Conservation (phyloP, 2,888 invertebrate species). For the Amiota mariae region DNA sequence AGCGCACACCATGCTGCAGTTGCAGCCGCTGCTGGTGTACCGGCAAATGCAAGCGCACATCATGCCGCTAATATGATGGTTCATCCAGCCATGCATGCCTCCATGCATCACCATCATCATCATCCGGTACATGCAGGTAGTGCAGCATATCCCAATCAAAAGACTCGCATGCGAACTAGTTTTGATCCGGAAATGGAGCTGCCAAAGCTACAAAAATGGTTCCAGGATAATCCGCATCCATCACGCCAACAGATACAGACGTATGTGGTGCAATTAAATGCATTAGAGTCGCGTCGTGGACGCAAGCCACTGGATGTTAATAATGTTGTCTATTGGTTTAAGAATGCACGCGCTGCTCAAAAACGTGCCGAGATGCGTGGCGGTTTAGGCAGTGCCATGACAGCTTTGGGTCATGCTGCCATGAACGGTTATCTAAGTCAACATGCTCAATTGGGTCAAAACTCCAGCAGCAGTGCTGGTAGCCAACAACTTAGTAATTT, state of each 20-base stretch:
- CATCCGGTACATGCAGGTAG: conserved; percentile 78
- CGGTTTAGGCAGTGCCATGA: conserved; percentile 64
- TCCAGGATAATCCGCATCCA: conserved; percentile 97
- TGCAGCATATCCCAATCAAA: conserved; percentile 78
- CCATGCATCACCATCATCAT: conserved; percentile 78
- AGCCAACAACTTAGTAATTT: conserved; percentile 71
- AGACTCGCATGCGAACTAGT: conserved; percentile 95
- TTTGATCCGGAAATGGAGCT: conserved; percentile 97
- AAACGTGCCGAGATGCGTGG: conserved; percentile 90
- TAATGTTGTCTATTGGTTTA: conserved; percentile 98
- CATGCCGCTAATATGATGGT: conserved; percentile 72
- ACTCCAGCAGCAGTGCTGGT: conserved; percentile 65
- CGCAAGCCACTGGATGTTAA: conserved; percentile 95
- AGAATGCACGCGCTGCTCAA: conserved; percentile 96
- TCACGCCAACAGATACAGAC: conserved; percentile 96
- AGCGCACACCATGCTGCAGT: conserved; percentile 57
- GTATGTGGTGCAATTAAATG: conserved; percentile 94
- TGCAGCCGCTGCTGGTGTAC: conserved; percentile 48
- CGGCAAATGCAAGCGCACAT: conserved; percentile 51
- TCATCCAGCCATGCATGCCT: conserved; percentile 83
- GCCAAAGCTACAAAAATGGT: conserved; percentile 97
- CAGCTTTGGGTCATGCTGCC: conserved; percentile 67
- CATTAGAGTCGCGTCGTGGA: conserved; percentile 91
- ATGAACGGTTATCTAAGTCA: conserved; percentile 72
- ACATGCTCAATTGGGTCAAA: conserved; percentile 68